Conservation (phyloP, 2,888 invertebrate genomes). For the Chydorus sphaericus region DNA sequence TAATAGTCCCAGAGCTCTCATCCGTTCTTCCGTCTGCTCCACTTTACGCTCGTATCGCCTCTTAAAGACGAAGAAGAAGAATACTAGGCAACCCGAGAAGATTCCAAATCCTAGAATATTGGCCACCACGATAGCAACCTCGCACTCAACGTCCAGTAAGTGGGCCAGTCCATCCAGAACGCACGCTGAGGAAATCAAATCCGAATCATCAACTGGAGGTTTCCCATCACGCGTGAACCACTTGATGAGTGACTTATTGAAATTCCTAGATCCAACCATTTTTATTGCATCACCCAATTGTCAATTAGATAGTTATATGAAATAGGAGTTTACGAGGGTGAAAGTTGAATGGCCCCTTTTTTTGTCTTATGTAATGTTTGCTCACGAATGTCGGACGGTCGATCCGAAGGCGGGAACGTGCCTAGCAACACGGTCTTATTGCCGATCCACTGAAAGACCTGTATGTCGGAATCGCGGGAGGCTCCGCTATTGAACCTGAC, state of each 20-base stretch:
- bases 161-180: conserved; percentile 50
- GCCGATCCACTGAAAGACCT: conserved; percentile 28
- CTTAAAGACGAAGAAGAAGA: conserved; percentile 48
- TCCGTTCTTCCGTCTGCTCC: conserved; percentile 45
- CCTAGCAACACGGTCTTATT: conserved; percentile 35
- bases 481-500: conserved; percentile 53
- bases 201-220: conserved; percentile 51
- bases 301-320: not conserved
- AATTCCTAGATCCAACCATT: conserved; percentile 18
- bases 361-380: not conserved
- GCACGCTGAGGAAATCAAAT: conserved; percentile 41
- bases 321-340: not conserved
- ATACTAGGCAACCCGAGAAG: conserved; percentile 38
- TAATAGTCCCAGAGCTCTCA: conserved; percentile 51
- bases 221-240: conserved; percentile 48
- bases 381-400: conserved; percentile 19
- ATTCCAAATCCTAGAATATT: conserved; percentile 43
- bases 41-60: conserved; percentile 47
- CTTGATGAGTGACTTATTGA: conserved; percentile 39
- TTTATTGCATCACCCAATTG: not conserved
- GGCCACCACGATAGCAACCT: conserved; percentile 49
- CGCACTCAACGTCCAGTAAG: conserved; percentile 52
- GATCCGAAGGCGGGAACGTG: conserved; percentile 42
- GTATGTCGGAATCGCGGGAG: conserved; percentile 37
- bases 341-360: not conserved